Base-by-base conservation (phyloP, 2,797 vertebrate genomes). In the Ctenosaura bakeri region DNA sequence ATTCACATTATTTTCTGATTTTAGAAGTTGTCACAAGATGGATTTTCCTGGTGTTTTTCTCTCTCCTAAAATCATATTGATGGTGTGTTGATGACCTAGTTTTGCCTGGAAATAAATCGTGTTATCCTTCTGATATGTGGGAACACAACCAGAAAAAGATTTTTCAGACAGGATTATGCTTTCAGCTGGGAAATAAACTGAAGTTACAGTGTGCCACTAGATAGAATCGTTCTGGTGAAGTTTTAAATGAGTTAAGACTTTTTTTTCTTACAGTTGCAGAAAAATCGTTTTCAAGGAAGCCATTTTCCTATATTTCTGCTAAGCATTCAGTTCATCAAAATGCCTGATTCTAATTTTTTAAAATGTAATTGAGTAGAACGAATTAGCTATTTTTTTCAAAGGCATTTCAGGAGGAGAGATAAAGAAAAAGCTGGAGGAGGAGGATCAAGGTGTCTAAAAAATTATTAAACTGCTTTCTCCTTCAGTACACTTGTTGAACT, bases 21-120 rank as follows among this genome's bases (percentile, higher is more conserved):
- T 92, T 88, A 71, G 86, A 92, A 94, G 24, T 88, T 50, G 89
- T 86, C 0, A 24, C 84, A 88, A 91, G 64, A 64, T 20, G 59
- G 29, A 91, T 91, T 92, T 90, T 88, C 38, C 69, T 90, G n/a
- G 46, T 78, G 54, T 88, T 78, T 88, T 90, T 77, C 90, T 77
- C 29, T 92, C 38, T 9, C 71, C 88, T 46, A 42, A 77, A 92
- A 78, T 88, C 46, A 2, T 80, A 8, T 77, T 74, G 54, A 14
- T 20, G 88, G 3, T 42, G 90, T 92, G 76, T 91, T 82, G 64
- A 3, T 10, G 90, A 88, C 32, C 12, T 13, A 83, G 0, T 0
- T 86, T 90, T 92, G 78, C 46, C 14, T 69, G 7, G 29, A 83
- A 89, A 86, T 90, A 87, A 32, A 46, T 76, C 79, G 73, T 69